phyloP scores from a whole-genome alignment of 2,888 invertebrate genomes.

The Drosophila meridionalis region DNA sequence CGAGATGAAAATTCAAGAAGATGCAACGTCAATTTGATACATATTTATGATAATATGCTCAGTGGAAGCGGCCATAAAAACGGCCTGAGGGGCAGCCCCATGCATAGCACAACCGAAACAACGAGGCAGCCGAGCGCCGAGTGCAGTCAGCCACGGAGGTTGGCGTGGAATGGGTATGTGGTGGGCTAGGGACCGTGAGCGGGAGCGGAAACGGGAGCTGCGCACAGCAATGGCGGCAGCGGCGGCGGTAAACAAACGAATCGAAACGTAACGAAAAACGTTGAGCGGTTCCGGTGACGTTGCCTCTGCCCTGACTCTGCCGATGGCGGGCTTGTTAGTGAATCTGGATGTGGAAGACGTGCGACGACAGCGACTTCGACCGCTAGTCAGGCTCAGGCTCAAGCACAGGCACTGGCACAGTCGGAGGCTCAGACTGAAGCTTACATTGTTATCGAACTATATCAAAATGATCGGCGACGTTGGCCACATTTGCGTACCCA shows the following conservation, averaged over 20 bases:
- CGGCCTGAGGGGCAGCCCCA: conserved; percentile 47
- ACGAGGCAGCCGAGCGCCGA: conserved; percentile 9
- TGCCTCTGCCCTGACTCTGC: conserved; percentile 19
- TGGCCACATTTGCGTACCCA: conserved; percentile 74
- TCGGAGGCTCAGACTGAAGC: conserved; percentile 15
- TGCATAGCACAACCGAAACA: conserved; percentile 2
- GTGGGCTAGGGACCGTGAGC: not conserved
- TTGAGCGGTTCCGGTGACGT: conserved; percentile 67
- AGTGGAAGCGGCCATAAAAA: conserved; percentile 58
- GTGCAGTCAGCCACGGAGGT: conserved; percentile 22
- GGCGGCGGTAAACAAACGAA: conserved; percentile 69
- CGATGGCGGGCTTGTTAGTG: conserved; percentile 63
- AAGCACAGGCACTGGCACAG: conserved; percentile 12
- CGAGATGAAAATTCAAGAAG: conserved; percentile 78
- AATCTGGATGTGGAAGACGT: conserved; percentile 44
- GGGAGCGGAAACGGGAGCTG: conserved; percentile 16
- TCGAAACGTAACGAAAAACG: conserved; percentile 46
- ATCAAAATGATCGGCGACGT: conserved; percentile 78
- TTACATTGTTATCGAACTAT: conserved; percentile 80
- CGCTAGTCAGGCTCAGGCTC: conserved; percentile 48
- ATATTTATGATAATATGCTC: conserved; percentile 78
- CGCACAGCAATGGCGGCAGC: conserved; percentile 33
- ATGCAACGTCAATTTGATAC: conserved; percentile 80
- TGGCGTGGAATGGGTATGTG: conserved; percentile 5
- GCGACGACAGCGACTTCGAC: conserved; percentile 62